These are phyloP conservation scores for Pissodes strobi DNA, from an alignment of 1,140 invertebrate genomes.

Conservation along the genomic window DNA sequence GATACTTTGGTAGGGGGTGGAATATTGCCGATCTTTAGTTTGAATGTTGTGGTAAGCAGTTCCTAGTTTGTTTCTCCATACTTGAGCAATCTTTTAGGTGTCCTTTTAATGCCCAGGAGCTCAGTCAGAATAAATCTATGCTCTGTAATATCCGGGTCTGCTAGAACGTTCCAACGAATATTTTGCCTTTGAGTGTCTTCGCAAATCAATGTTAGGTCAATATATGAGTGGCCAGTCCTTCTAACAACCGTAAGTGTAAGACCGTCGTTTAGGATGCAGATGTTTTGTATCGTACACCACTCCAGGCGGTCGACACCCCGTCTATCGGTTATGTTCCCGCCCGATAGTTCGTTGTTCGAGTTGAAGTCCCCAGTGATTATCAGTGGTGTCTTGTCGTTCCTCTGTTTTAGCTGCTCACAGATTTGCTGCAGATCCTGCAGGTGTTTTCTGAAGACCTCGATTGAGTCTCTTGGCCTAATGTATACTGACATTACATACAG, in stretches of 20 bases:
- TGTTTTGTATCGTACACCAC: not conserved
- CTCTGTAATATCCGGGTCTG: not conserved
- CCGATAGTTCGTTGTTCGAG: not conserved
- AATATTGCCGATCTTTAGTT: not conserved
- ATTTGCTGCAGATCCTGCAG: not conserved
- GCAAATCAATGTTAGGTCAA: not conserved
- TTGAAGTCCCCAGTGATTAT: not conserved
- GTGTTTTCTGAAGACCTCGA: not conserved
- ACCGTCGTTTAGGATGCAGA: not conserved
- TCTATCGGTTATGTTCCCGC: not conserved
- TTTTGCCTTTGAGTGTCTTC: not conserved
- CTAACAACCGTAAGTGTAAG: not conserved
- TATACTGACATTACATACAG: not conserved
- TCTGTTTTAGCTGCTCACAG: not conserved
- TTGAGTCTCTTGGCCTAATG: not conserved
- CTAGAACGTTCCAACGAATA: not conserved
- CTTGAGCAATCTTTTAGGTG: not conserved
- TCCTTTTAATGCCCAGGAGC: not conserved
- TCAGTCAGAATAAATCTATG: not conserved
- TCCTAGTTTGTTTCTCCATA: not conserved
- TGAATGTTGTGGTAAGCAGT: not conserved
- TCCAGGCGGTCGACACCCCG: not conserved
- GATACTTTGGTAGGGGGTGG: not conserved
- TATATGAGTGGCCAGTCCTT: not conserved
- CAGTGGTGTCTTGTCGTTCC: not conserved